Evolutionary conservation across 2,113 vertebrate genomes (phyloP).

Genomic region (Noctilio leporinus): DNA sequence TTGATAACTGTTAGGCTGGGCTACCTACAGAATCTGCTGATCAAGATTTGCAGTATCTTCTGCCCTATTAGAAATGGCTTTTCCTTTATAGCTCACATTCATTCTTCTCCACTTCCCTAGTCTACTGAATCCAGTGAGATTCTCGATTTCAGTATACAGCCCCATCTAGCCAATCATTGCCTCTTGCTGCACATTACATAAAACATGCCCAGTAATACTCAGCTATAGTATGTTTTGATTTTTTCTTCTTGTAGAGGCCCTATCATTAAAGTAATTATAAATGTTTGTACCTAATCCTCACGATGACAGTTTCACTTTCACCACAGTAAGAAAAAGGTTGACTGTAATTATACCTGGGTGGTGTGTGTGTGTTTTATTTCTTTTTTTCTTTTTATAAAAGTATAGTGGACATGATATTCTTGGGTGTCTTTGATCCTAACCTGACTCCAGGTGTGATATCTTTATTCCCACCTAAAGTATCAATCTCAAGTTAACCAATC

Average conservation of each 20-base stretch:
- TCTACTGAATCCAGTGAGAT: not conserved
- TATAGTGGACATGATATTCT: not conserved
- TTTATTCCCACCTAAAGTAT: not conserved
- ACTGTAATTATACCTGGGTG: slow-evolving; percentile 1
- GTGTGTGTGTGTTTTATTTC: not conserved
- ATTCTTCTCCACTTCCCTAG: not conserved
- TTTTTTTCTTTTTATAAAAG: not conserved
- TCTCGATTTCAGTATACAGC: not conserved
- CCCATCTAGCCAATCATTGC: not conserved
- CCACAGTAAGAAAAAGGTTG: slow-evolving; percentile 38
- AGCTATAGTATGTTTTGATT: not conserved
- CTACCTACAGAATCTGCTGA: not conserved
- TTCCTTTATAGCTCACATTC: not conserved
- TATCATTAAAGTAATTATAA: slow-evolving; percentile 63
- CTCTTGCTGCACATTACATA: not conserved
- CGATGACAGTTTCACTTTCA: slow-evolving; percentile 34
- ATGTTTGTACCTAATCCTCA: slow-evolving; percentile 24
- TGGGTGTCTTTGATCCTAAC: not conserved
- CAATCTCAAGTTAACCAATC: not conserved
- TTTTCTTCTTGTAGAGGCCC: not conserved
- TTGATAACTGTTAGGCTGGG: not conserved
- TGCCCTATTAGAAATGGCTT: not conserved
- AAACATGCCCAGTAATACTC: not conserved
- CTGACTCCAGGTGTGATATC: not conserved
- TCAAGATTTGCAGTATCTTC: not conserved